Base-by-base conservation (phyloP, 1,140 invertebrate species). In the Dryas iulia region DNA sequence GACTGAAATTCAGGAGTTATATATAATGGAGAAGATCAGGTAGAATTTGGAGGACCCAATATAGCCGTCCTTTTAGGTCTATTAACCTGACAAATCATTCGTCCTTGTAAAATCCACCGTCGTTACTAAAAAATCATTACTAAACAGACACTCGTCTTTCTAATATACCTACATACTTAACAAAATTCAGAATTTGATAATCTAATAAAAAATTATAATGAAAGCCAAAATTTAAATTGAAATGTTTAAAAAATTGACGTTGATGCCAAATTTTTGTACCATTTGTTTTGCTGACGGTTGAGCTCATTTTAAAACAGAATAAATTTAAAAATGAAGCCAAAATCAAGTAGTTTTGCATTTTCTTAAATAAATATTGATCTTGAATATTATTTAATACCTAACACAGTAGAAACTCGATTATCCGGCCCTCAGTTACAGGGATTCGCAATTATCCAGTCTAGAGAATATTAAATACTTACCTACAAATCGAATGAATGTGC, bases 61-160 rank as follows among this genome's bases (percentile, higher is more conserved):
- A 21, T 64, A 60, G 61, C 71, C 71, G 62, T 73, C 67, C 62
- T 65, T 61, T 33, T 61, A 58, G 25, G 26, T 69, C 52, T 59
- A 57, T 53, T 56, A 54, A 61, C 24, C 18, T 25, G 39, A 25
- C 31, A 30, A 24, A 59, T 52, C 33, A 65, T 65, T 57, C 62
- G 62, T 65, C 62, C 62, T 58, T 57, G 25, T 54, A 58, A 65
- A 35, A 53, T 53, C 59, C 59, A 62, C 33, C 59, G n/a, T 30
- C 10, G 39, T 47, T 47, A 47, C 39, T 47, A 47, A 47, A n/a
- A 33, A 21, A 47, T 47, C 39, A 47, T 47, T 18, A 47, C 14
- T 47, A 47, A 47, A 47, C 18, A 47, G 18, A 47, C 7, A 21
- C 14, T 14, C 18, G 39, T 47, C 5, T 47, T 47, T 47, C 1